Evolutionary conservation across 2,888 invertebrate species (phyloP).

Genomic region (Cerceris ruficornis): DNA sequence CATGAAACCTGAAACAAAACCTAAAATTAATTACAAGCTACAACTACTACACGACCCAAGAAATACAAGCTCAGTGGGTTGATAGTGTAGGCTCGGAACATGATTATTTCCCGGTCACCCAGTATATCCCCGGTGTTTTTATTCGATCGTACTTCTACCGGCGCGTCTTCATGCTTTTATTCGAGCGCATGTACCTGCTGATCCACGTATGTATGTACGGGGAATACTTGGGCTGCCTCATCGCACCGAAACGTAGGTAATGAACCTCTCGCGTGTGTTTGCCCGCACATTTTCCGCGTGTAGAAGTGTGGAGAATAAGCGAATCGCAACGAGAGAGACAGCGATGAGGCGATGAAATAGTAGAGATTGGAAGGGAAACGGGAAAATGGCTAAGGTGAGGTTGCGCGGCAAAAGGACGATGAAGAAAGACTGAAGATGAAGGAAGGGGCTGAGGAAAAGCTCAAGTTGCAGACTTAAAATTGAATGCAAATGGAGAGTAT

Average conservation of each 20-base stretch:
- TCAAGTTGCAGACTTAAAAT: too few relatives aligned
- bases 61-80: not conserved
- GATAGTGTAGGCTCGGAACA: not conserved
- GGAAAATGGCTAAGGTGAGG: not conserved
- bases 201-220: not conserved
- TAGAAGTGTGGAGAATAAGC: not conserved
- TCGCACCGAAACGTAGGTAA: constrained; percentile 4
- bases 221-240: not conserved
- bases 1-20: not conserved
- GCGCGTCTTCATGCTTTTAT: constrained; percentile 26
- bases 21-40: not conserved
- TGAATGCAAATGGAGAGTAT: too few relatives aligned
- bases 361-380: not conserved
- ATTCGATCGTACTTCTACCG: constrained; percentile 30
- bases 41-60: not conserved
- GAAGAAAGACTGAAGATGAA: not conserved
- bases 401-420: not conserved
- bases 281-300: constrained; percentile 3
- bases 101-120: constrained; percentile 37
- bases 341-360: not conserved
- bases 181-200: constrained; percentile 19
- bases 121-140: constrained; percentile 37
- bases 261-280: constrained; percentile 10
- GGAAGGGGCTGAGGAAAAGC: too few relatives aligned
- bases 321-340: not conserved